These are phyloP conservation scores for Ctenomys sociabilis DNA, from an alignment of 2,113 vertebrate genomes.

Conservation along the genomic window DNA sequence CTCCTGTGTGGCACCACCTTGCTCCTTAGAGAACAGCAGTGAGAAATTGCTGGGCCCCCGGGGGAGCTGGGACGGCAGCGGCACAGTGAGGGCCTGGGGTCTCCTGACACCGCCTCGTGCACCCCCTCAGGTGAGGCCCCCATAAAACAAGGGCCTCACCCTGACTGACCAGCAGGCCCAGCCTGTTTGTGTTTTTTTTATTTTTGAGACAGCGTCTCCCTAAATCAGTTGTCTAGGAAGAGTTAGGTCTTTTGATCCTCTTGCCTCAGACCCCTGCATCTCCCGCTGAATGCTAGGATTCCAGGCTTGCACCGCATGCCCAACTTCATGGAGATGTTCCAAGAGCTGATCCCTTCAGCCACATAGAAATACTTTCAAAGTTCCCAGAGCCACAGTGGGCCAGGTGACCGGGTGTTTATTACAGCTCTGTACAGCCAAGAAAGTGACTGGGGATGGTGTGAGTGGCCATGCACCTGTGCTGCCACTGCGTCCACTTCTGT, in stretches of 20 bases:
- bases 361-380: too few species aligned
- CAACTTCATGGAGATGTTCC: background rate
- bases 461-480: background rate
- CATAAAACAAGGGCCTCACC: background rate
- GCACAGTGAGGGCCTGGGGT: background rate
- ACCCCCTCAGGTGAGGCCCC: background rate
- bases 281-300: background rate
- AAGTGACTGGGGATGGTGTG: background rate
- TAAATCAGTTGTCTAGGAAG: background rate
- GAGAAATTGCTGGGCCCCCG: background rate
- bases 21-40: background rate
- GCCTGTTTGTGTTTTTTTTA: background rate
- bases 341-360: background rate
- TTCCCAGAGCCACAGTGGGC: background rate
- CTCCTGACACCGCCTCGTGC: too few species aligned
- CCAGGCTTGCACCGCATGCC: background rate
- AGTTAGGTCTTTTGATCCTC: background rate
- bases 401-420: background rate
- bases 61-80: background rate
- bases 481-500: fast-evolving
- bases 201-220: background rate
- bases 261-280: background rate
- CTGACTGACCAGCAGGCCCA: background rate
- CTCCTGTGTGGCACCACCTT: too few species aligned
- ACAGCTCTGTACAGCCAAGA: background rate